These are phyloP conservation scores for Halocynthia aurantium DNA, from an alignment of 23 tunicate genomes.

Conservation along the genomic window DNA sequence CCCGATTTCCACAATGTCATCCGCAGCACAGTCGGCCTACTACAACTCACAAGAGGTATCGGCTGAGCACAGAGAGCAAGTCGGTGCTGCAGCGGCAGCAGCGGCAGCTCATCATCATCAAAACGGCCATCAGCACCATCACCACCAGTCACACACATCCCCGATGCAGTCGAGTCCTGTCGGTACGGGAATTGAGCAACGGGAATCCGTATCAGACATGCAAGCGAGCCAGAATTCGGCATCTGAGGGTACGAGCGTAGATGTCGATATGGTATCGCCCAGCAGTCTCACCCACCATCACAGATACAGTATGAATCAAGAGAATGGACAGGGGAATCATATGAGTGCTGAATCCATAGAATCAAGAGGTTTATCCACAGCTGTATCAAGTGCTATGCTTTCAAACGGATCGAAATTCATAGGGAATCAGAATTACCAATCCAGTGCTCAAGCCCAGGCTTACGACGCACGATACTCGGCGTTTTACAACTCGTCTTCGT, in stretches of 20 bases:
- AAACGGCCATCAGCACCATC: slow-evolving; percentile 25
- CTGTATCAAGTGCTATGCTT: slow-evolving; percentile 19
- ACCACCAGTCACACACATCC: slow-evolving; percentile 23
- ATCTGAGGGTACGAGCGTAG: slow-evolving; percentile 20
- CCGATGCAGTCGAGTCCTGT: slow-evolving; percentile 15
- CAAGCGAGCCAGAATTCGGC: slow-evolving; percentile 4
- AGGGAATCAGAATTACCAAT: slow-evolving; percentile 15
- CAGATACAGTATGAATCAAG: slow-evolving; percentile 20
- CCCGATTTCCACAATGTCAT: slow-evolving; percentile 22
- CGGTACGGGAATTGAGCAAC: slow-evolving; percentile 5
- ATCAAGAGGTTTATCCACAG: background rate
- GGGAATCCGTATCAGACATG: slow-evolving; percentile 5
- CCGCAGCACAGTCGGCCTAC: slow-evolving; percentile 11
- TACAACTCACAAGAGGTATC: slow-evolving; percentile 10
- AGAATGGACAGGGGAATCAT: background rate
- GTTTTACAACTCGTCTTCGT: slow-evolving; percentile 15
- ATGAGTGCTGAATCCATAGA: background rate
- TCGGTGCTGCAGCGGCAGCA: slow-evolving; percentile 16
- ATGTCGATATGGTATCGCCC: background rate
- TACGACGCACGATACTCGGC: slow-evolving; percentile 15
- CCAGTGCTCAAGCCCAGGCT: slow-evolving; percentile 8
- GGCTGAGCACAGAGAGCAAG: slow-evolving; percentile 4
- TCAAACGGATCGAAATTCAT: slow-evolving; percentile 6
- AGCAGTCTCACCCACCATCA: slow-evolving; percentile 12
- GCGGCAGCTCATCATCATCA: slow-evolving; percentile 33